A percentile compares a stretch with the other conserved stretches of the same genome.
These are phyloP conservation scores for Eulimnadia texana DNA, from an alignment of 1,140 invertebrate species.

Conservation along the genomic window DNA sequence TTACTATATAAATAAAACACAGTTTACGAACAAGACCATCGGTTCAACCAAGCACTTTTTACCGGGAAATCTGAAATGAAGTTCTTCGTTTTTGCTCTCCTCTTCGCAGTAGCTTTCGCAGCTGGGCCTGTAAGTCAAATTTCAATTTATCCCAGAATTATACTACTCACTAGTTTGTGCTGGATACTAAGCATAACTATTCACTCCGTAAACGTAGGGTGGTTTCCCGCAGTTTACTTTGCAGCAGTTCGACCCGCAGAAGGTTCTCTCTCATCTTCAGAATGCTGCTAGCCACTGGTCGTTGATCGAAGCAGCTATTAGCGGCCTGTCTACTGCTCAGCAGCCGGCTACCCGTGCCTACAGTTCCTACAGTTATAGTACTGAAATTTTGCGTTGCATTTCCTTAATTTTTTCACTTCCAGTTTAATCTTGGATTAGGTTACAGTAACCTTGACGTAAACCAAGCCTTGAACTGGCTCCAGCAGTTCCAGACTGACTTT, in stretches of 20 bases:
- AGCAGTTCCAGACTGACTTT: too few species aligned
- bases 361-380: neutral
- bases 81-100: neutral
- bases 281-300: neutral
- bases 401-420: too few species aligned
- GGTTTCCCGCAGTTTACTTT: neutral
- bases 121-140: neutral
- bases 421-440: too few species aligned
- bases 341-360: neutral
- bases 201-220: neutral
- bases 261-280: neutral
- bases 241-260: neutral
- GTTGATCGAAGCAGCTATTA: neutral
- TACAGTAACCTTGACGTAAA: too few species aligned
- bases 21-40: neutral
- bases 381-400: neutral
- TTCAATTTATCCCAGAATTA: neutral
- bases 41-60: neutral
- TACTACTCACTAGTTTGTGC: neutral
- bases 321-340: neutral
- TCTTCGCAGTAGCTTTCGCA: neutral
- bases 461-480: too few species aligned
- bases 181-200: neutral
- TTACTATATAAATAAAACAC: neutral
- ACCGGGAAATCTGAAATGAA: too few species aligned